Evolutionary conservation across 2,888 invertebrate genomes (phyloP).

Genomic region (Podabrus alpinus): DNA sequence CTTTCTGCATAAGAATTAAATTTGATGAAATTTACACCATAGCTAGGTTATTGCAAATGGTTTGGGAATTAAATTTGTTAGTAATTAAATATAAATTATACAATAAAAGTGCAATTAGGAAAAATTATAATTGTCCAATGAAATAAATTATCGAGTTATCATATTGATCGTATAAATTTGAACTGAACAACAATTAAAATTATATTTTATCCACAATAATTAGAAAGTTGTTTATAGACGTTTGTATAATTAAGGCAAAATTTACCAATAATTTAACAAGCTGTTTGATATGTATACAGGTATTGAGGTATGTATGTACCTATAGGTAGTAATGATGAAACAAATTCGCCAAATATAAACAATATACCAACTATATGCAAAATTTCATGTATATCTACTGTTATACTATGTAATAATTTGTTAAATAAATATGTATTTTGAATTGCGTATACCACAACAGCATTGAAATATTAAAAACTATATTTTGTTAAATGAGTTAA

Average conservation of each 20-base stretch:
- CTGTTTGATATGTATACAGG: not conserved
- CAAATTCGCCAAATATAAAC: not conserved
- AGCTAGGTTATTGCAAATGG: not conserved
- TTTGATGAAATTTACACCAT: not conserved
- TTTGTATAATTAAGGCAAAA: not conserved
- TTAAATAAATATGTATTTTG: not conserved
- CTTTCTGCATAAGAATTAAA: not conserved
- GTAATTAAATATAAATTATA: not conserved
- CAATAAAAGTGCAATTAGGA: not conserved
- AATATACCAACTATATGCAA: not conserved
- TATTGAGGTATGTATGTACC: not conserved
- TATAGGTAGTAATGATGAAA: not conserved
- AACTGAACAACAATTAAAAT: not conserved
- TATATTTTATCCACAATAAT: not conserved
- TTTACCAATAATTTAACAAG: not conserved
- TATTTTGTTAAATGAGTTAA: not conserved
- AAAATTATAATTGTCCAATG: not conserved
- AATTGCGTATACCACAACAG: not conserved
- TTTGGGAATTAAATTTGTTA: not conserved
- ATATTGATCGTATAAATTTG: not conserved
- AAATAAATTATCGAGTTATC: too few species aligned
- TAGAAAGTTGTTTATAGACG: not conserved
- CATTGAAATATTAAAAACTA: not conserved
- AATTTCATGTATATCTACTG: not conserved
- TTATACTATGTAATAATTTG: not conserved